Evolutionary conservation across 1,140 invertebrate genomes (phyloP), one percentile per base, ranked within the genome.

Genomic region (Leptopilina clavipes): DNA sequence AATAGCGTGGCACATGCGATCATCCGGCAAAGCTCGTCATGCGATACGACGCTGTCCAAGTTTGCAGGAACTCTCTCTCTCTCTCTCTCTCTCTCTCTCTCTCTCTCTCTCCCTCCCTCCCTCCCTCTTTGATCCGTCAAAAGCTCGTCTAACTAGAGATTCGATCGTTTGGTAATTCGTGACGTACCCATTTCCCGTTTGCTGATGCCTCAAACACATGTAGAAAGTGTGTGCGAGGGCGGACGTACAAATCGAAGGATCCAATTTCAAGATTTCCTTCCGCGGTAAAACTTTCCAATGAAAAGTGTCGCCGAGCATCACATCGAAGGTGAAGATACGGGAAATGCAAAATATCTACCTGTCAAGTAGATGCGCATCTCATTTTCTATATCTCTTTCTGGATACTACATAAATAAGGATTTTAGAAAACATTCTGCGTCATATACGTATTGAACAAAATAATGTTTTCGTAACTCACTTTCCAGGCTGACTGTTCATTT

Each of bases 251-350:
- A 59, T 59, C 19, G 56, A 22, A 14, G 19, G 12, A 65, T 65
- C 59, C 59, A 65, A 65, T 65, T 65, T 65, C 59, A 31, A 65
- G 59, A 65, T 65, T 40, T 65, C 25, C 59, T 65, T 65, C 59
- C 25, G 59, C 25, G 12, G 59, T 65, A 8, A 65, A 65, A 65
- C 12, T 65, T 65, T 65, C 25, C 25, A 22, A 65, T 65, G 59
- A 65, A 65, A 65, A 65, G 19, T 37, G 59, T 65, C 59, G 59
- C 22, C 59, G 25, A n/a, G 14, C 22, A 65, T 65, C 59, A n/a
- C 7, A 37, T 65, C 22, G 11, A 5, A 31, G 59, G 22, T 31
- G 22, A n/a, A 31, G 22, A 65, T 31, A 65, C 59, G n/a, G 48
- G 59, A 65, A 25, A 65, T n/a, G 59, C 25, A 31, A 31, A 65